Conservation (phyloP, 2,797 vertebrate genomes). For the Caiman crocodilus region DNA sequence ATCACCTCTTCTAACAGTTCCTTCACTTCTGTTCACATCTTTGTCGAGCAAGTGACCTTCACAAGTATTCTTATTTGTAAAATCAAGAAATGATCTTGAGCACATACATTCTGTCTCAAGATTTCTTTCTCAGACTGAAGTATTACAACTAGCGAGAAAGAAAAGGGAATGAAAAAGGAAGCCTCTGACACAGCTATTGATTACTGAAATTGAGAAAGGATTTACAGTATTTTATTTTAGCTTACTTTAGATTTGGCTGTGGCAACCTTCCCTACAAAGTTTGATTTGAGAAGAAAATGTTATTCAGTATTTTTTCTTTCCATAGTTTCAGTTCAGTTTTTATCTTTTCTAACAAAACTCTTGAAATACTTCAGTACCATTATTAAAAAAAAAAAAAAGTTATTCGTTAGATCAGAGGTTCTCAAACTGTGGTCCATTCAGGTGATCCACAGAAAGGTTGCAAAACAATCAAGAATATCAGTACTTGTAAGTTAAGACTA, state of each 20-base stretch:
- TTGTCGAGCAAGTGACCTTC: neutral
- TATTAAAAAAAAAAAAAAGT: neutral
- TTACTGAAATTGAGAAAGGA: slow-evolving; percentile 43
- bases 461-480: too few species aligned
- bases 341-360: slow-evolving; percentile 20
- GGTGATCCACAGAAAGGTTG: too few species aligned
- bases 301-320: neutral
- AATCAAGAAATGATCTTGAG: neutral
- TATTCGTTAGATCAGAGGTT: too few species aligned
- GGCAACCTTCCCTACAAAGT: slow-evolving; percentile 20
- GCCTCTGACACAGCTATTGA: neutral
- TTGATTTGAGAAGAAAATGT: slow-evolving; percentile 8
- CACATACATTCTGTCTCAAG: slow-evolving; percentile 7
- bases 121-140: slow-evolving; percentile 22
- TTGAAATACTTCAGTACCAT: slow-evolving; percentile 26
- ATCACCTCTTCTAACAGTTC: neutral
- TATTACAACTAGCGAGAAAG: neutral
- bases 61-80: slow-evolving; percentile 23
- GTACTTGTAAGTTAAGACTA: too few species aligned
- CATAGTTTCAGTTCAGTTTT: slow-evolving; percentile 1
- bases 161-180: slow-evolving; percentile 1
- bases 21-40: neutral
- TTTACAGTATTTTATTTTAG: neutral
- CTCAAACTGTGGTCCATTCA: too few species aligned
- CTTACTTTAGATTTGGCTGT: slow-evolving; percentile 29